Base-by-base conservation (phyloP, 2,888 invertebrate genomes). In the Lacanobia wlatinum region DNA sequence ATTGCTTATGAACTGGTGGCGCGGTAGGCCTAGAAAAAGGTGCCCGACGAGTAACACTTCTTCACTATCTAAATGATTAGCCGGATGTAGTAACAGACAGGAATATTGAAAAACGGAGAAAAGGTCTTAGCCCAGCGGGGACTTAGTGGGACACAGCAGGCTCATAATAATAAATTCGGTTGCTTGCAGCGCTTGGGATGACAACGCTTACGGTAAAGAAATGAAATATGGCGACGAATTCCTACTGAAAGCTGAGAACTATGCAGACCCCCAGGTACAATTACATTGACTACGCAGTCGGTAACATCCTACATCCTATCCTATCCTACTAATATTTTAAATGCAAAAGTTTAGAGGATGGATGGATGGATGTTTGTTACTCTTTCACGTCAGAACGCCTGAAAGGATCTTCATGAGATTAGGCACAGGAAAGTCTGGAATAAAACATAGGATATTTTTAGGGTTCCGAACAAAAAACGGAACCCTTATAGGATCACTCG, bases 211-310 rank as follows among this genome's bases (percentile, higher is more conserved):
- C 65, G 95, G 94, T 4, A 89, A 87, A 50, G 94, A 95, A 91
- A 87, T 95, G 90, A 94, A 93, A 76, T 96, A 95, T 75, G 95
- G 95, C 16, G 96, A 96, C 73, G 96, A 96, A 84, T 96, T 96
- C 82, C 86, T 95, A 59, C 84, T 96, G 71, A 90, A 82, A 79
- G 93, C 94, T 34, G 96, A 94, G 86, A 96, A 96, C 89, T 96
- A 96, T 78, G 95, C 92, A 53, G 93, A 96, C 68, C 94, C 95
- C 8, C 68, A 90, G 89, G 96, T 95, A 38, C 16, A 2, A 43
- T 34, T 28, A 18, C 3, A 55, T n/a, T 56, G 1, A 56, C 18
- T 34, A 34, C 16, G 28, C 28, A 56, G 16, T 28, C 14, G 7
- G 7, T 9, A 28, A 55, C 6, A 6, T 34, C 34, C 28, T 28